These are phyloP conservation scores for Sinocyclocheilus anophthalmus DNA, from an alignment of 2,113 vertebrate species.

Conservation along the genomic window DNA sequence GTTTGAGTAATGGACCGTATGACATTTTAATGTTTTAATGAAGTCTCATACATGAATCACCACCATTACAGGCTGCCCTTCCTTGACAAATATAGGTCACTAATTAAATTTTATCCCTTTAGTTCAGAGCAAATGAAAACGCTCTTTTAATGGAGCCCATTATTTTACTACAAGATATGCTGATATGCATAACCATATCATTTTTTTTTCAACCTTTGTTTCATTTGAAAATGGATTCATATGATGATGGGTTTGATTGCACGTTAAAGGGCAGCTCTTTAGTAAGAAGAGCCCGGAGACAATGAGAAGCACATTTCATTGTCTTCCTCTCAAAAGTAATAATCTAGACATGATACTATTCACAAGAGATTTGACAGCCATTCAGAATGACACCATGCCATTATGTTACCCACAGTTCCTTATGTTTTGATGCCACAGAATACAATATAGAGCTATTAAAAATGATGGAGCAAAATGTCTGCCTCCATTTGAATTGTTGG, in stretches of 20 bases:
- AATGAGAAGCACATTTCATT: conserved; percentile 14
- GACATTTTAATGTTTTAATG: conserved; percentile 34
- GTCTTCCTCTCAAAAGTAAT: conserved; percentile 12
- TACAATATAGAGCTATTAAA: conserved; percentile 8
- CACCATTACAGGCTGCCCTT: conserved; percentile 17
- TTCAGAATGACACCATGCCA: neutral
- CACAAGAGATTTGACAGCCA: conserved; percentile 1
- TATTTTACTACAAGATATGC: conserved; percentile 24
- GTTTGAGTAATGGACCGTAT: conserved; percentile 35
- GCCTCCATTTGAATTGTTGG: neutral
- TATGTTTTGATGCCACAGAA: neutral
- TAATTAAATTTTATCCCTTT: conserved; percentile 43
- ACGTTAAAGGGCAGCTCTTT: conserved; percentile 13
- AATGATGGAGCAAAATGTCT: neutral
- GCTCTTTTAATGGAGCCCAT: conserved; percentile 44
- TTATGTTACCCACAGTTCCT: neutral
- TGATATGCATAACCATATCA: conserved; percentile 3
- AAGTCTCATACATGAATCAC: conserved; percentile 25
- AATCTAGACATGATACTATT: conserved; percentile 2
- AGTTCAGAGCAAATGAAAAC: conserved; percentile 44
- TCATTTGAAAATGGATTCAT: conserved; percentile 17
- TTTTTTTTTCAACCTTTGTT: conserved; percentile 3
- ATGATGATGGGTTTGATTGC: neutral
- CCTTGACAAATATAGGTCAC: conserved; percentile 36
- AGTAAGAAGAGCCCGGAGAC: neutral